Evolutionary conservation across 2,888 invertebrate genomes (phyloP).

Genomic region (Thymelicus lineola): DNA sequence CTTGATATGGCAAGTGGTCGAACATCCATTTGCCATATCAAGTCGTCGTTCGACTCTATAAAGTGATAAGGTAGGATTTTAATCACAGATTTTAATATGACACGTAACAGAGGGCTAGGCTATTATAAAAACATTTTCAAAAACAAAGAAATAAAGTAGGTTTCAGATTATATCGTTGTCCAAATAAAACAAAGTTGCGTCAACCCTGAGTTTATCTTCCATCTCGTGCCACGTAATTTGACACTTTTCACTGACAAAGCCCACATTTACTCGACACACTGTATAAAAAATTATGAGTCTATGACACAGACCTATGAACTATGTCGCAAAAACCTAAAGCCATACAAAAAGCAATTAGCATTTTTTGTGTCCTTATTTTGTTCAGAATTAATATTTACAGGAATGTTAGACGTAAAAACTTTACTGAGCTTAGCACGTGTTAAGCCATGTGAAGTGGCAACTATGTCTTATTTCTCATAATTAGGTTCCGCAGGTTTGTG

Average conservation of each 20-base stretch:
- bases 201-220: conserved; percentile 75
- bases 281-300: conserved; percentile 29
- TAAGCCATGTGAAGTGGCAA: conserved; percentile 73
- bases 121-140: too few relatives aligned
- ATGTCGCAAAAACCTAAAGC: conserved; percentile 71
- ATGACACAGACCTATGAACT: conserved; percentile 59
- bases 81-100: too few relatives aligned
- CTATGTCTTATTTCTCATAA: conserved; percentile 83
- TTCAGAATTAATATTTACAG: conserved; percentile 78
- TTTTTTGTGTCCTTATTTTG: conserved; percentile 70
- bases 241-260: conserved; percentile 84
- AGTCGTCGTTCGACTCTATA: too few relatives aligned
- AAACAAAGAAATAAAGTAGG: background rate
- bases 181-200: conserved; percentile 40
- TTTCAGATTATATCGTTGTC: conserved; percentile 7
- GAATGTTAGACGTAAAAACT: conserved; percentile 66
- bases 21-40: too few relatives aligned
- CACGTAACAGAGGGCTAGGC: too few relatives aligned
- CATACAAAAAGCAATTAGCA: conserved; percentile 81
- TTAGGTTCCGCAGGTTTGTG: conserved; percentile 76
- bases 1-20: too few relatives aligned
- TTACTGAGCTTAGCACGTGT: conserved; percentile 71
- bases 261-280: conserved; percentile 78
- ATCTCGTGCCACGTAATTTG: conserved; percentile 84
- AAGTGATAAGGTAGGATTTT: too few relatives aligned